A percentile compares a stretch with the other conserved stretches of the same genome.
Conservation (phyloP, 64 coral and sea anemone species). For the Stichodactyla mertensii region DNA sequence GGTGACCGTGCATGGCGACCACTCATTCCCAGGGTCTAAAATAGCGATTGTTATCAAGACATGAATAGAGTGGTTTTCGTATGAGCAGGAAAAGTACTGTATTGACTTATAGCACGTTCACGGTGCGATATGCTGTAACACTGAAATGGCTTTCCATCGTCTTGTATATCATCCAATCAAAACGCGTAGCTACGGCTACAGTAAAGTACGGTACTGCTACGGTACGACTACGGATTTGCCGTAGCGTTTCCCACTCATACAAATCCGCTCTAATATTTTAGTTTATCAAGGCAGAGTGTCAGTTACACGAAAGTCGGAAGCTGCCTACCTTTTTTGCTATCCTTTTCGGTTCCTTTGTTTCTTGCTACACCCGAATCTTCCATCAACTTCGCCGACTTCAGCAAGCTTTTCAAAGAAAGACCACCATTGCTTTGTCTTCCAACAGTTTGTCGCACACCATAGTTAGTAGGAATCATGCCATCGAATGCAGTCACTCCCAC, state of each 20-base stretch:
- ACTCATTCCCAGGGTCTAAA: conserved; percentile 15
- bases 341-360: conserved; percentile 3
- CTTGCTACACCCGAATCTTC: conserved; percentile 28
- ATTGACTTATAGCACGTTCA: too few relatives aligned
- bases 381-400: conserved; percentile 25
- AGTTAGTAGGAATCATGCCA: conserved; percentile 22
- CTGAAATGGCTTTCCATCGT: too few relatives aligned
- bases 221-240: too few relatives aligned
- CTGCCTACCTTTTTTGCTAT: conserved; percentile 14
- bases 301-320: too few relatives aligned
- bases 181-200: too few relatives aligned
- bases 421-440: background rate
- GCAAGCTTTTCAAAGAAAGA: conserved; percentile 28
- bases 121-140: too few relatives aligned
- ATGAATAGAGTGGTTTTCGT: background rate
- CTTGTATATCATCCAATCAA: too few relatives aligned
- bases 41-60: background rate
- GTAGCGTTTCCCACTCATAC: too few relatives aligned
- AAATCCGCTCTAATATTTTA: too few relatives aligned
- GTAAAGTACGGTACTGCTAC: too few relatives aligned
- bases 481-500: conserved; percentile 3
- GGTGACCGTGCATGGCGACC: conserved; percentile 83
- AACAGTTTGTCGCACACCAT: background rate
- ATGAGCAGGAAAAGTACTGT: too few relatives aligned
- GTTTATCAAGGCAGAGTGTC: too few relatives aligned